phyloP scores from a whole-genome alignment of 2,888 invertebrate species.

The Ormyrus nitidulus region DNA sequence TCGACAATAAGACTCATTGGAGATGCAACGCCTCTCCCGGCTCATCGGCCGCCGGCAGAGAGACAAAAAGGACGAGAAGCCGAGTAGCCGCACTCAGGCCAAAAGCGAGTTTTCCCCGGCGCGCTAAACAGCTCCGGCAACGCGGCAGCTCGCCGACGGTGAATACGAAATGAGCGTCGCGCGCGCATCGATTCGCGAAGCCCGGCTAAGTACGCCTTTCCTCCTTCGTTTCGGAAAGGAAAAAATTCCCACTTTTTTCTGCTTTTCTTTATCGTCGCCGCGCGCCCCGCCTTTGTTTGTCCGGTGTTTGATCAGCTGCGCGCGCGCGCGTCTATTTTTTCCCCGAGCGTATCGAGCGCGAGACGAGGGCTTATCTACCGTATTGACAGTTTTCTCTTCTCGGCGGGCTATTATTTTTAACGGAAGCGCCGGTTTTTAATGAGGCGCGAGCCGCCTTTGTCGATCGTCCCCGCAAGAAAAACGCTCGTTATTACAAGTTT shows the following conservation, averaged over 20 bases:
- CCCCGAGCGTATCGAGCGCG: not conserved
- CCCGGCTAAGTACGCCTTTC: no score
- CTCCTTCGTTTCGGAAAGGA: no score
- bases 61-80: no score
- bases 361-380: not conserved
- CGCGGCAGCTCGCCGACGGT: not conserved
- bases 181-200: no score
- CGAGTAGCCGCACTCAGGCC: no score
- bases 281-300: not conserved
- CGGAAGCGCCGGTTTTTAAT: constrained; percentile 1
- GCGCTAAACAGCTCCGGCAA: no score
- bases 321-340: constrained; percentile 7
- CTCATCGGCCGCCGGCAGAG: not conserved
- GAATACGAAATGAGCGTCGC: no score
- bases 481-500: no score
- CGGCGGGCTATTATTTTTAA: not conserved
- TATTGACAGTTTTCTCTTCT: not conserved
- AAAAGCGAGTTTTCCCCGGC: no score
- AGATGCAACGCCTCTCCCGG: no score
- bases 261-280: not conserved
- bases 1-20: not conserved
- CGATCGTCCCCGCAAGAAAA: no score
- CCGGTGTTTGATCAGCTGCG: constrained; percentile 45
- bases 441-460: not conserved
- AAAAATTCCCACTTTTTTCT: not conserved